Base-by-base conservation (phyloP, 37 sponge, comb jelly and placozoan species). In the Chondrilla cf. caribensis region DNA sequence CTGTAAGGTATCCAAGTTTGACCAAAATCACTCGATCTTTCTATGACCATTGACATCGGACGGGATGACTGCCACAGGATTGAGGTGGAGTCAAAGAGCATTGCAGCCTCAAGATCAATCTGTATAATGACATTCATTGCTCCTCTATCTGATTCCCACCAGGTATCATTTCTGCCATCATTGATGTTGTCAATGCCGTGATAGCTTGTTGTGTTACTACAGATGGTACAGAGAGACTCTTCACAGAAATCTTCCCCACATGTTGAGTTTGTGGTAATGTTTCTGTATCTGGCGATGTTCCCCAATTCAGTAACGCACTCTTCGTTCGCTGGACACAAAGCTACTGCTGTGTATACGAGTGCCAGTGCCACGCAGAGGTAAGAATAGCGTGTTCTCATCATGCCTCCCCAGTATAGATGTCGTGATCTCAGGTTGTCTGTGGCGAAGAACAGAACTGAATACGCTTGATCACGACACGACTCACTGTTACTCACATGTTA, bases 21-120 rank as follows among this genome's bases (percentile, higher is more conserved):
- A 7, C 90, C 93, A 60, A 58, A 55, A 35, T 93, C 93, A 28
- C n/a, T 36, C 21, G 85, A 89, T 1, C 82, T 33, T 58, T 93
- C 93, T 51, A 93, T 58, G 4, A 89, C 43, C 87, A 93, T 89
- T 22, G 89, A 51, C 11, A 58, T 47, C 2, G 93, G 90, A 0
- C 84, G 51, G 14, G 83, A 75, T 0, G 82, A 84, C 37, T 77
- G 38, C 83, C 85, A 93, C 15, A 72, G 35, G 15, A 93, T 66
- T 0, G 67, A 14, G 31, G 79, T 87, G 25, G 67, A 75, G 7
- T 86, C 66, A 43, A 93, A 79, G 8, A 93, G 78, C 37, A 93
- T 43, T n/a, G 82, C 60, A 40, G 59, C 79, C 25, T 81, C 86
- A 58, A 89, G 80, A 64, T 89, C 86, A 21, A 89, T 35, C 66